These are phyloP conservation scores for Machimus atricapillus DNA, from an alignment of 2,888 invertebrate species.

Conservation along the genomic window DNA sequence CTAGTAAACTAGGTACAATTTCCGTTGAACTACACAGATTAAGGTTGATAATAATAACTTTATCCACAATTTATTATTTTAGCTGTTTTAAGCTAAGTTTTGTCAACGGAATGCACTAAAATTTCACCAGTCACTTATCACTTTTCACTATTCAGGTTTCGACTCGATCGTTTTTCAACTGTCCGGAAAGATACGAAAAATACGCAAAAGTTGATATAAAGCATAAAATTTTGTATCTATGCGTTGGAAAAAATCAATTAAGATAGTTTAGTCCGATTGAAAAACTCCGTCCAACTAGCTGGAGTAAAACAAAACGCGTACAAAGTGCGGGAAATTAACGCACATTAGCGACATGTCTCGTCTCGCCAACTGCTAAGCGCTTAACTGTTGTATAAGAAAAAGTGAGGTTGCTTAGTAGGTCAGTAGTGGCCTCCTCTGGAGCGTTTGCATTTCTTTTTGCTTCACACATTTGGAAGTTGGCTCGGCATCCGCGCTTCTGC, in stretches of 20 bases:
- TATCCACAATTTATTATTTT: neutral
- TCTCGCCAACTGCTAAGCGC: conserved; percentile 50
- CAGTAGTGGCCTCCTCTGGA: conserved; percentile 57
- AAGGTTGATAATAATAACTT: neutral
- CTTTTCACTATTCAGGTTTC: neutral
- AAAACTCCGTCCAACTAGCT: neutral
- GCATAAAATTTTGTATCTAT: neutral
- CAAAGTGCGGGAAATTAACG: conserved; percentile 40
- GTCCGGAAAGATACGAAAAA: neutral
- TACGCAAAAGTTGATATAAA: neutral
- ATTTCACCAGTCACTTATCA: neutral
- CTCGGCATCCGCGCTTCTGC: conserved; percentile 8
- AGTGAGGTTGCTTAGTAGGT: conserved; percentile 57
- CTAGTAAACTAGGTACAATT: neutral
- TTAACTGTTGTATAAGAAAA: conserved; percentile 53
- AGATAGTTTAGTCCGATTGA: neutral
- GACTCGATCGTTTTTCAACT: neutral
- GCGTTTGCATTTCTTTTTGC: conserved; percentile 32
- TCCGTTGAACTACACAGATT: neutral
- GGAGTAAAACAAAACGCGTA: conserved; percentile 17
- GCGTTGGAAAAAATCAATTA: neutral
- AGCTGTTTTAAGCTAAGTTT: neutral
- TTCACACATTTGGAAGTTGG: conserved; percentile 29
- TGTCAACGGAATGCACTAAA: neutral
- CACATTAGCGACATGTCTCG: conserved; percentile 47